A percentile compares a stretch with the other conserved stretches of the same genome.
Evolutionary conservation across 2,113 vertebrate species (phyloP).

Genomic region (Pogonocichla stellata): DNA sequence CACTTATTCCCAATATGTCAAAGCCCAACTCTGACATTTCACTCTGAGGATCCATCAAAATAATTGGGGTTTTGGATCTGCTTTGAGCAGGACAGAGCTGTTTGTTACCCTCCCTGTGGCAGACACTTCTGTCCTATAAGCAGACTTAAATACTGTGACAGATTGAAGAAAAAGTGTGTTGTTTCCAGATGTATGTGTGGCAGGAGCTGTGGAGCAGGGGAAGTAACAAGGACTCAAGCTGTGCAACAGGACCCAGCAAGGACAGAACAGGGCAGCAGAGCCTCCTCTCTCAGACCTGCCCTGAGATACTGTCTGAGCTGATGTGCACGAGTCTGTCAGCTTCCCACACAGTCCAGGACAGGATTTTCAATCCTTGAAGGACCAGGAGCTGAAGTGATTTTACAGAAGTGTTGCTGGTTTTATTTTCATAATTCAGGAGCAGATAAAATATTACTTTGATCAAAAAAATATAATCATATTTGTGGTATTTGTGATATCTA

Average conservation of each 20-base stretch:
- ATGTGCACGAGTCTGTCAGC: background rate
- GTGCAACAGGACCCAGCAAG: background rate
- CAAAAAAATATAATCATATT: background rate
- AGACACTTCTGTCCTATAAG: background rate
- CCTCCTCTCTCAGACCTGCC: background rate
- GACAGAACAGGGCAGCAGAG: background rate
- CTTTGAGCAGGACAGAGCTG: background rate
- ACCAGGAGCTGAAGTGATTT: background rate
- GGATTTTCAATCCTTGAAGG: background rate
- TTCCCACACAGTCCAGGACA: background rate
- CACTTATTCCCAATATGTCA: background rate
- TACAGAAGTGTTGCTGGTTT: background rate
- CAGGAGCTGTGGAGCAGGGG: background rate
- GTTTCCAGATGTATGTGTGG: fast-evolving
- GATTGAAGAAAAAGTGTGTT: background rate
- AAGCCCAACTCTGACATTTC: background rate
- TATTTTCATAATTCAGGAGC: background rate
- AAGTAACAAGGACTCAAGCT: background rate
- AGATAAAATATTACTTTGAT: background rate
- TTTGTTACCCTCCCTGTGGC: background rate
- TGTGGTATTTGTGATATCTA: background rate
- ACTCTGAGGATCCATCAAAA: background rate
- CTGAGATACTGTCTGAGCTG: background rate
- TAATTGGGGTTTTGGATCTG: background rate
- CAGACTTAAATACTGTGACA: background rate